Evolutionary conservation across 2,888 invertebrate genomes (phyloP), one percentile per base, ranked within the genome.

Genomic region (Luperina testacea): DNA sequence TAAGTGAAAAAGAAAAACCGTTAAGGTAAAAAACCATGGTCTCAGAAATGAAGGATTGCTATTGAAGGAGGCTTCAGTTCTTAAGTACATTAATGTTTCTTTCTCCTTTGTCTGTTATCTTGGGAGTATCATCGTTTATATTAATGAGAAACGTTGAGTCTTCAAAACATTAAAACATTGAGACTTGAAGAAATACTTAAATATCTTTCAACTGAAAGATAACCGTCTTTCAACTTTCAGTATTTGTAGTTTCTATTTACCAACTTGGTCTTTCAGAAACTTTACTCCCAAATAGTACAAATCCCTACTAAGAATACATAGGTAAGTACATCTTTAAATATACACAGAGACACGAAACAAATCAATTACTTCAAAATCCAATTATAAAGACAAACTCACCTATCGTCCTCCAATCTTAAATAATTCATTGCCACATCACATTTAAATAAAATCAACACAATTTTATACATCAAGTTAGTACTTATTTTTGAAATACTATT

Each of bases 381-480:
- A 20, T 42, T 42, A 8, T 0, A 38, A n/a, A 68, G 2, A 27
- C 9, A 61, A 53, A 83, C 86, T 85, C 27, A 85, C 85, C 75
- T 27, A 24, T 75, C 53, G 0, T 74, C 67, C 0, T 80, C 72
- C 48, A 85, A 51, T 71, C 75, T 70, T 32, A 59, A 27, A 64
- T 85, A 86, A 75, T 67, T 72, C 86, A 86, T 86, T 8, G 8
- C 70, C 72, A 73, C 32, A 67, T 83, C 80, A 85, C 83, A 80
- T 80, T 73, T 80, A 70, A 69, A 64, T 57, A 83, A 45, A 72
- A 75, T 24, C 38, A 86, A 67, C 69, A 83, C 77, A 27, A 80
- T 24, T 67, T 79, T 51, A 69, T 24, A 84, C 77, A 86, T 86
- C 9, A 72, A 77, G 8, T 42, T 61, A 11, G 32, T 24, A 32